phyloP scores from a whole-genome alignment of 2,797 vertebrate species.

The Acanthopagrus latus region DNA sequence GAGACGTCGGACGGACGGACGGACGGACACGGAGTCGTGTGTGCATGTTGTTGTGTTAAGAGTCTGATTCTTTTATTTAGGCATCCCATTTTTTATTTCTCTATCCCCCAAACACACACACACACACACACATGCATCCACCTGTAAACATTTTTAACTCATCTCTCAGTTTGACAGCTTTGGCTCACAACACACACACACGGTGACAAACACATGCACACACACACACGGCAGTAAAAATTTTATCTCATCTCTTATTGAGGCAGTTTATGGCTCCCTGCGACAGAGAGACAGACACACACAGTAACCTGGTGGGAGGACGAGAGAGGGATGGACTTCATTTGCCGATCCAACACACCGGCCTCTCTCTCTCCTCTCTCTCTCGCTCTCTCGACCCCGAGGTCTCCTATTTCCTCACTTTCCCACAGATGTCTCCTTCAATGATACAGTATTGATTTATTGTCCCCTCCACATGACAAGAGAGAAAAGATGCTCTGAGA shows the following conservation, averaged over 20 bases:
- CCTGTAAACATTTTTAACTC: conserved; percentile 25
- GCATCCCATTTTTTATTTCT: background rate
- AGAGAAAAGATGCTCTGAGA: conserved; percentile 52
- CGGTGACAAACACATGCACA: background rate
- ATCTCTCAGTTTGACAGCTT: conserved; percentile 49
- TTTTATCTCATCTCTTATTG: conserved; percentile 40
- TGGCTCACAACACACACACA: conserved; percentile 6
- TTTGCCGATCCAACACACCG: conserved; percentile 43
- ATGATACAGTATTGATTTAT: conserved; percentile 77
- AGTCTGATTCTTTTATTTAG: conserved; percentile 14
- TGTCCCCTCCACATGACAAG: conserved; percentile 63
- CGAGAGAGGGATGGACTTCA: conserved; percentile 57
- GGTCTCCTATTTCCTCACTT: conserved; percentile 69
- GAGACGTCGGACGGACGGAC: conserved; percentile 15
- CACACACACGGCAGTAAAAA: conserved; percentile 12
- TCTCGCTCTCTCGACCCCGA: conserved; percentile 40
- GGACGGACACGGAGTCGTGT: background rate
- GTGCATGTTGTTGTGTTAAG: background rate
- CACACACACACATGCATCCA: conserved; percentile 5
- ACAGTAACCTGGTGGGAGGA: conserved; percentile 14
- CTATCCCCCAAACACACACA: background rate
- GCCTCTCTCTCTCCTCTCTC: conserved; percentile 15
- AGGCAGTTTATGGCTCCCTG: conserved; percentile 18
- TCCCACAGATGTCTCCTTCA: conserved; percentile 77
- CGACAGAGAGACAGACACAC: conserved; percentile 31